A percentile compares a stretch with the other conserved stretches of the same genome.
Conservation (phyloP, 2,797 vertebrate genomes). For the Tarsius wallacei region DNA sequence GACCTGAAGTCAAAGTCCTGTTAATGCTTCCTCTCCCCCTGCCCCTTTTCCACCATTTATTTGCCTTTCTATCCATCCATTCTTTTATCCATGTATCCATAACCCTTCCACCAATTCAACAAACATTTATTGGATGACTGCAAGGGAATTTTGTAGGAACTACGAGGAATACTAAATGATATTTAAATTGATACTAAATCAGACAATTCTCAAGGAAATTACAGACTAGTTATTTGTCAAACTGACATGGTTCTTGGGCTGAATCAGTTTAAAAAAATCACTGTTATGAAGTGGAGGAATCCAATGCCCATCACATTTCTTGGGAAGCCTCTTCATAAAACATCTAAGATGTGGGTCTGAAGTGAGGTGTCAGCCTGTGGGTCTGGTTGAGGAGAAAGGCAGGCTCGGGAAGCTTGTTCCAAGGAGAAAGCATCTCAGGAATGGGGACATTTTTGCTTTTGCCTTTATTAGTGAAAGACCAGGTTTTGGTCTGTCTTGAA, state of each 20-base stretch:
- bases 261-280: background rate
- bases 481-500: background rate
- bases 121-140: background rate
- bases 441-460: background rate
- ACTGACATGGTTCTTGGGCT: background rate
- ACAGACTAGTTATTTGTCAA: background rate
- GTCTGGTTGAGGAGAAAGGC: background rate
- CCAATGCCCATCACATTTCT: background rate
- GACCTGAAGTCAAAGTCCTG: background rate
- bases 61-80: too few species aligned
- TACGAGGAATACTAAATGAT: background rate
- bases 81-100: too few species aligned
- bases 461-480: background rate
- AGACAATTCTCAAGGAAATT: background rate
- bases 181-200: background rate
- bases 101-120: background rate
- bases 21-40: background rate
- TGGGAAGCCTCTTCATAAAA: background rate
- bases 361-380: background rate
- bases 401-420: background rate
- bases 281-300: background rate
- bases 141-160: background rate
- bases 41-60: background rate
- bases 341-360: background rate
- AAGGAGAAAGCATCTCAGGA: background rate